phyloP scores from a whole-genome alignment of 1,140 invertebrate genomes.

The Dolichoris vasculosae region DNA sequence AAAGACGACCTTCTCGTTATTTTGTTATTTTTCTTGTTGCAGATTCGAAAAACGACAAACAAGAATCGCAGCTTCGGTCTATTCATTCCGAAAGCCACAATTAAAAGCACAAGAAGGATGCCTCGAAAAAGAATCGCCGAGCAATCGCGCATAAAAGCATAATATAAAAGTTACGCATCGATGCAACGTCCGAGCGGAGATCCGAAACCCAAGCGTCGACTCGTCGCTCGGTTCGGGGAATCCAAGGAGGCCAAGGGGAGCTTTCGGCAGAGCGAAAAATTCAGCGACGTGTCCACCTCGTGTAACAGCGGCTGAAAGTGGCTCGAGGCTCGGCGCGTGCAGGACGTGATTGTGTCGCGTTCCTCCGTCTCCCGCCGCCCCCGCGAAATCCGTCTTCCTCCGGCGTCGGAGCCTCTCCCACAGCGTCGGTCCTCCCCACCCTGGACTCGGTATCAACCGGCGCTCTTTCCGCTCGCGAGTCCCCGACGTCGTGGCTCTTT shows the following conservation, averaged over 20 bases:
- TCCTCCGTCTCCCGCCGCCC: slow-evolving; percentile 53
- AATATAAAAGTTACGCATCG: too few relatives aligned
- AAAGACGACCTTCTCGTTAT: too few relatives aligned
- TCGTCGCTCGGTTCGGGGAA: background rate
- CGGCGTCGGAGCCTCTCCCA: slow-evolving; percentile 19
- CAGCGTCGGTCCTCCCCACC: slow-evolving; percentile 47
- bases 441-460: background rate
- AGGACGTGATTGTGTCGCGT: slow-evolving; percentile 73
- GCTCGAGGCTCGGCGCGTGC: slow-evolving; percentile 73
- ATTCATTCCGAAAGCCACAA: background rate
- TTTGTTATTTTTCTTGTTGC: too few relatives aligned
- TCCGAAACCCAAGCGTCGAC: background rate
- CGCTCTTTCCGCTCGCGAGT: background rate
- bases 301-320: slow-evolving; percentile 69
- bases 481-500: slow-evolving; percentile 53
- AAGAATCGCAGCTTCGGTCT: background rate
- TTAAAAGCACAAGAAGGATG: background rate
- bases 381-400: slow-evolving; percentile 2
- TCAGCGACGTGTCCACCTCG: slow-evolving; percentile 56
- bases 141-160: too few relatives aligned
- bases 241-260: background rate
- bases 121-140: background rate
- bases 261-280: background rate
- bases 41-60: too few relatives aligned
- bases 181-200: background rate